phyloP scores from a whole-genome alignment of 1,140 invertebrate genomes.

The Trichonephila inaurata region DNA sequence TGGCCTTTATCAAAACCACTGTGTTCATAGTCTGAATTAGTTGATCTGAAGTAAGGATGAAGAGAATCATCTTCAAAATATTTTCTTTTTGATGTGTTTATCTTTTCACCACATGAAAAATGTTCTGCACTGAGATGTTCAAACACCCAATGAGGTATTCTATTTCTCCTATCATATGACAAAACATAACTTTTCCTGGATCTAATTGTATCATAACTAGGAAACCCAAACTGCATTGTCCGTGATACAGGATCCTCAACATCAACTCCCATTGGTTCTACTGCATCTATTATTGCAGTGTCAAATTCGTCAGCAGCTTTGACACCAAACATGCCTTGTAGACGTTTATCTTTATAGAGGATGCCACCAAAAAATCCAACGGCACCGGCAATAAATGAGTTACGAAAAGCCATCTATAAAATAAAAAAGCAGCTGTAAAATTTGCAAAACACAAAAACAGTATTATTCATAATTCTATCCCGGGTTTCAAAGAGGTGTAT shows the following conservation, averaged over 20 bases:
- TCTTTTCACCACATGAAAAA: conserved; percentile 85
- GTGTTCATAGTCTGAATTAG: conserved; percentile 94
- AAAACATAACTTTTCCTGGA: conserved; percentile 95
- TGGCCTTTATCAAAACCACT: conserved; percentile 98
- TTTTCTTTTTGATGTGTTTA: conserved; percentile 91
- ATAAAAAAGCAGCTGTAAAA: neutral
- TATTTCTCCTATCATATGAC: conserved; percentile 94
- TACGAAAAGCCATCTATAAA: conserved; percentile 51
- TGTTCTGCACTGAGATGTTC: conserved; percentile 94
- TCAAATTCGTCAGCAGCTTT: neutral
- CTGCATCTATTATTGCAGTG: too few relatives aligned
- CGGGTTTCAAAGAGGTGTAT: too few relatives aligned
- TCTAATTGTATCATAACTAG: conserved; percentile 92
- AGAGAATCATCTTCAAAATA: conserved; percentile 88
- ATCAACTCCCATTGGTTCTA: conserved; percentile 32
- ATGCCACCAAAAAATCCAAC: conserved; percentile 50
- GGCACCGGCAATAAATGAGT: conserved; percentile 7
- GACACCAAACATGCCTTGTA: neutral
- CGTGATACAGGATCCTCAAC: neutral
- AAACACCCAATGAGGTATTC: conserved; percentile 97
- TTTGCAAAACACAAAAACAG: too few relatives aligned
- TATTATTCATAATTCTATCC: too few relatives aligned
- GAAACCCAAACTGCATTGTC: conserved; percentile 90
- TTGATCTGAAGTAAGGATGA: conserved; percentile 92
- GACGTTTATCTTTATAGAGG: neutral